Base-by-base conservation (phyloP, 2,888 invertebrate genomes). In the Tenodera sinensis region DNA sequence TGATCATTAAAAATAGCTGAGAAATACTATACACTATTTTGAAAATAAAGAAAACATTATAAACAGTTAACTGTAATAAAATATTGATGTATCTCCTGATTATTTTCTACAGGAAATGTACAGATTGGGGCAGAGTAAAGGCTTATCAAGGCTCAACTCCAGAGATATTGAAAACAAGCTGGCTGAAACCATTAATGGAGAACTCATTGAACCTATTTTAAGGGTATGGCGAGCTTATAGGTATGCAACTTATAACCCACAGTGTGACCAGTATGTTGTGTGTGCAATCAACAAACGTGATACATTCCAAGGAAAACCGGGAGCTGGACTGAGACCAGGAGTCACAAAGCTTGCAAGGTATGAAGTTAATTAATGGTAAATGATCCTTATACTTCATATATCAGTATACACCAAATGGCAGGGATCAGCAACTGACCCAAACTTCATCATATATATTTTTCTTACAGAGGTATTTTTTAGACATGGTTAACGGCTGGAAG, bases 161-260 rank as follows among this genome's bases (percentile, higher is more conserved):
- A 95, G 95, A 91, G 96, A 96, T 89, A 93, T 97, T 14, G 96
- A 96, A 20, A 96, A 96, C 92, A 95, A 96, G 91, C 93, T 98
- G 90, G 96, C 97, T 0, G 97, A 97, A 92, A 96, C 97, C 1
- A 95, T 98, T 87, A 97, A 97, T 93, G 93, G 97, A 92, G 97
- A 97, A 93, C 95, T 97, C 90, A 96, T 97, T 88, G 97, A 97
- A 92, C 97, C 97, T 0, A 95, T 97, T 42, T 95, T 97, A n/a
- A 95, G 97, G 92, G 96, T 97, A 25, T 97, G 97, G 94, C 94
- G 97, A 87, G 97, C 97, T 1, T 97, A 96, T 93, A 95, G 96
- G 92, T 97, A 96, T 93, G 95, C 96, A 0, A 93, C 95, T 2
- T 94, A 95, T 91, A 94, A 95, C 47, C 96, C 96, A 0, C 95